Evolutionary conservation across 92 coral and sea anemone species (phyloP), one percentile per base, ranked within the genome.

Genomic region (Paragorgia papillata): DNA sequence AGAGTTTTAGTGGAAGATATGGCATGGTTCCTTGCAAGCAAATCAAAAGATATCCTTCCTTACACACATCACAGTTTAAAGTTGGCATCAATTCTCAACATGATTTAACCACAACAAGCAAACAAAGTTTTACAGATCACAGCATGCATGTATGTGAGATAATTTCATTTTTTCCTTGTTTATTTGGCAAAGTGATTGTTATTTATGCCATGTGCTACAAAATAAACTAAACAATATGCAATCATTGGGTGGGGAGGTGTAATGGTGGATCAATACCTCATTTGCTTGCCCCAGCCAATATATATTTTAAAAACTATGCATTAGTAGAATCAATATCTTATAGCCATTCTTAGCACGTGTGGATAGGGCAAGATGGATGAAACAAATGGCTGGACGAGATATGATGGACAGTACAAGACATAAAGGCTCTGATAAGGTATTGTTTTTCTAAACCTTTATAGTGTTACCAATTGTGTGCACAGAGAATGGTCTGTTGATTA

Each of bases 401-500:
- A 93, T 93, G 97, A 66, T 93, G n/a, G 84, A 88, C 48, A 86
- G 93, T 32, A 93, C 96, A 51, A 88, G 96, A 79, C 87, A 90
- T 19, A 84, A 86, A 31, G 84, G 79, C n/a, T 80, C 82, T 50
- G 25, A 68, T 28, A 41, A 86, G 86, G 97, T 90, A 75, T 21
- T 17, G 35, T 12, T 32, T 34, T 0, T 17, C 22, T 18, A 53
- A 53, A 18, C n/a, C n/a, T n/a, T n/a, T 18, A 22, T 17, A 22
- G 17, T 53, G 17, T 18, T 53, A 53, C 6, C 59, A 4, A n/a
- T 53, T 17, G n/a, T n/a, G n/a, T n/a, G n/a, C n/a, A n/a, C n/a
- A n/a, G n/a, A 22, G 7, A 5, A 53, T 18, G 6, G 59, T 7
- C 20, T 55, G 9, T 12, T 12, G 1, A 9, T 17, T 12, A 12